Conservation (phyloP, 1,140 invertebrate species). For the Heliconius congener region DNA sequence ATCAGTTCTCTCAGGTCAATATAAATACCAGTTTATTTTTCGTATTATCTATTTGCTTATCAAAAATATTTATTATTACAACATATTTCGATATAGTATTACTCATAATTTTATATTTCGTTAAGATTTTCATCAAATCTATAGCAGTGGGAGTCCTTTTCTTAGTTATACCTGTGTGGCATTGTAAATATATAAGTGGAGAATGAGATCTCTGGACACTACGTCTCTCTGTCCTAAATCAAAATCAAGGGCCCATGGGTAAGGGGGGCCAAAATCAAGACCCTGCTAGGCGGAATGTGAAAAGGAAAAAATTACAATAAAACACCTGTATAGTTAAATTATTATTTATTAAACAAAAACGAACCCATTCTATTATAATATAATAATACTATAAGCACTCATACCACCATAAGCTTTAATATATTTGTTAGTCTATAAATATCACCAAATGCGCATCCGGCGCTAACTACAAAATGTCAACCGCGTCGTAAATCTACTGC, state of each 20-base stretch:
- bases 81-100: neutral
- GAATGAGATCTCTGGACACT: no score
- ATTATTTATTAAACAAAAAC: neutral
- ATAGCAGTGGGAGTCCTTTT: no score
- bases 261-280: no score
- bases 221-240: no score
- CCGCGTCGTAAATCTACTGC: constrained; percentile 55
- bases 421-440: constrained; percentile 40
- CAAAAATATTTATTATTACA: neutral
- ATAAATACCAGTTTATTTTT: constrained; percentile 1
- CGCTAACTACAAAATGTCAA: constrained; percentile 57
- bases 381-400: neutral
- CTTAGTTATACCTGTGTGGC: no score
- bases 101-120: neutral
- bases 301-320: no score
- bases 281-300: no score
- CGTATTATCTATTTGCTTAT: neutral
- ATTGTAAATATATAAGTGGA: no score
- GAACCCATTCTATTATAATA: neutral
- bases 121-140: no score
- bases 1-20: constrained; percentile 12
- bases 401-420: constrained; percentile 5
- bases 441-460: constrained; percentile 47
- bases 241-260: no score
- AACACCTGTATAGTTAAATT: no score